Conservation (phyloP, 2,797 vertebrate species). For the Coendou prehensilis region DNA sequence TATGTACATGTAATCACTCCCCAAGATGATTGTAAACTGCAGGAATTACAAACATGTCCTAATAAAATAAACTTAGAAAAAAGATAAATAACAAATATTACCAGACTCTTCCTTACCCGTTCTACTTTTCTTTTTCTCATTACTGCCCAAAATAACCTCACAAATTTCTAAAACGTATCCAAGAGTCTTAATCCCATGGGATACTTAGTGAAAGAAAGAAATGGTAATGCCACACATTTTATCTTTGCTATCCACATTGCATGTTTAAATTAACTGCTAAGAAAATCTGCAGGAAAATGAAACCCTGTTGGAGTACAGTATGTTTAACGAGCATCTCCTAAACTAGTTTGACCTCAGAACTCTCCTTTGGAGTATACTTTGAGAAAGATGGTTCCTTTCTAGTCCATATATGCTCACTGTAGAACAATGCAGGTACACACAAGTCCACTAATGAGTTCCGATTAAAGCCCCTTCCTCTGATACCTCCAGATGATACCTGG, state of each 20-base stretch:
- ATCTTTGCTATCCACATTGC: not conserved
- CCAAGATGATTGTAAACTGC: not conserved
- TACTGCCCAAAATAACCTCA: not conserved
- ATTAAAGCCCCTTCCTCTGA: not conserved
- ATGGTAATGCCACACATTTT: not conserved
- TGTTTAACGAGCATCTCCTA: conserved; percentile 1
- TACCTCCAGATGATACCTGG: not conserved
- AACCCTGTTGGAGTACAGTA: not conserved
- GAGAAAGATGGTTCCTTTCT: not conserved
- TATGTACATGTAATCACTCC: not conserved
- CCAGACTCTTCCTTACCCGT: not conserved
- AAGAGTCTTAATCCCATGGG: not conserved
- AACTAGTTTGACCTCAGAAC: not conserved
- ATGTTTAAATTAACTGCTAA: not conserved
- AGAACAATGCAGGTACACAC: not conserved
- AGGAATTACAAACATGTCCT: not conserved
- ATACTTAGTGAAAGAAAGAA: not conserved
- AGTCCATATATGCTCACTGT: not conserved
- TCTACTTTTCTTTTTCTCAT: not conserved
- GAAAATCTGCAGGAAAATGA: not conserved
- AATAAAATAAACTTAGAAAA: not conserved
- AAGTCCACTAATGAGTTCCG: not conserved
- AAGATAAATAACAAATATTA: not conserved
- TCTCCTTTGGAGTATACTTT: not conserved
- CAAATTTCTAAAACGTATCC: not conserved